A percentile compares a stretch with the other conserved stretches of the same genome.
These are phyloP conservation scores for Philaethria dido DNA, from an alignment of 2,888 invertebrate genomes.

Conservation along the genomic window DNA sequence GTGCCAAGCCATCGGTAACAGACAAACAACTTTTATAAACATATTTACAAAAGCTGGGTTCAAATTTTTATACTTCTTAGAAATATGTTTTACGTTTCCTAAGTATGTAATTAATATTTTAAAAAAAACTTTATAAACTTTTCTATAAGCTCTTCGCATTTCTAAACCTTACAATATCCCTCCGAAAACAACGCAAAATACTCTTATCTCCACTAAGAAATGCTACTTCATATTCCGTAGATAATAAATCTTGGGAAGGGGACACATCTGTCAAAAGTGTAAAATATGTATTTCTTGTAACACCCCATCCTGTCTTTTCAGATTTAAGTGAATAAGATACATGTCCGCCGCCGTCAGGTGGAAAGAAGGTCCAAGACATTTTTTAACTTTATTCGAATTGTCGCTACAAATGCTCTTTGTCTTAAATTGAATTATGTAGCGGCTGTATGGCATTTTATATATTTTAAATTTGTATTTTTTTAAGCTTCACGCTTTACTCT, in stretches of 20 bases:
- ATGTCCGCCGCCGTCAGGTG: conserved; percentile 47
- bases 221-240: conserved; percentile 72
- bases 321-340: conserved; percentile 60
- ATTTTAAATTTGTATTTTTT: no score
- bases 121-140: not conserved
- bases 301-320: conserved; percentile 54
- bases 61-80: no score
- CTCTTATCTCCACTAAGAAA: conserved; percentile 58
- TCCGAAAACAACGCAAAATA: conserved; percentile 69
- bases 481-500: no score
- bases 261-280: conserved; percentile 81
- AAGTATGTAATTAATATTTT: no score
- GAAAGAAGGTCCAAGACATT: conserved; percentile 22
- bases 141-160: not conserved
- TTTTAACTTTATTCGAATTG: conserved; percentile 23
- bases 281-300: conserved; percentile 80
- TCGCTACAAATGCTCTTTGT: not conserved
- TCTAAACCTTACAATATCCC: conserved; percentile 63
- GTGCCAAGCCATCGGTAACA: no score
- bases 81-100: no score
- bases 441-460: not conserved
- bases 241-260: conserved; percentile 75
- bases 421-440: not conserved
- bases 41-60: no score
- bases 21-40: no score